Base-by-base conservation (phyloP, 2,797 vertebrate species). In the Alectoris magna region DNA sequence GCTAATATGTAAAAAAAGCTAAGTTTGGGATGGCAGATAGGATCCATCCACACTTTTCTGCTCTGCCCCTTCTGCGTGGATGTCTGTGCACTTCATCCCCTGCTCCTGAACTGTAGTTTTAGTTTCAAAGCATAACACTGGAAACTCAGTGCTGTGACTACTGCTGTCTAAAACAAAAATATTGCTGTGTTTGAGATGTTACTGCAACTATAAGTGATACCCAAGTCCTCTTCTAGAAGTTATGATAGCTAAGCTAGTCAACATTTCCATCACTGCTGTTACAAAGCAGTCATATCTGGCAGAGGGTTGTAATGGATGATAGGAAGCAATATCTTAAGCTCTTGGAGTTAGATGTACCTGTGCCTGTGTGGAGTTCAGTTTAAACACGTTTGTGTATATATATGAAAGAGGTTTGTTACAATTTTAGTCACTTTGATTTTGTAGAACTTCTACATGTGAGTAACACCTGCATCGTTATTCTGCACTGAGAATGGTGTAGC, bases 31-130 rank as follows among this genome's bases (percentile, higher is more conserved):
- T 23, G 23, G 5, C 5, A 21, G 5, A 48, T 16, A 23, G 9
- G 3, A 74, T 66, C 16, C 38, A 80, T 5, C 8, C 9, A 2
- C 14, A 67, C 8, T 36, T 76, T 84, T 79, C 69, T 49, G 4
- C 29, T 67, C 23, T 43, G 4, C 3, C 2, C 3, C 9, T 9
- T 4, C 0, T 2, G 24, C 43, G n/a, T 4, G 3, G 29, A 16
- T 56, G 12, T 44, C 44, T 77, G 62, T 44, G 46, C 7, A 83
- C 44, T 34, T 90, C 16, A 12, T 21, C 34, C 19, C 13, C 64
- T 1, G 0, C 5, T 55, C 4, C 16, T 41, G 16, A 17, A 11
- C 41, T 78, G 34, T 12, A 80, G 34, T 77, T 71, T 68, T 71
- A 38, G 19, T n/a, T 24, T 71, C 71, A 64, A 58, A 71, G 13